A percentile compares a stretch with the other conserved stretches of the same genome.
Conservation (phyloP, 2,113 vertebrate species). For the Gavia stellata region DNA sequence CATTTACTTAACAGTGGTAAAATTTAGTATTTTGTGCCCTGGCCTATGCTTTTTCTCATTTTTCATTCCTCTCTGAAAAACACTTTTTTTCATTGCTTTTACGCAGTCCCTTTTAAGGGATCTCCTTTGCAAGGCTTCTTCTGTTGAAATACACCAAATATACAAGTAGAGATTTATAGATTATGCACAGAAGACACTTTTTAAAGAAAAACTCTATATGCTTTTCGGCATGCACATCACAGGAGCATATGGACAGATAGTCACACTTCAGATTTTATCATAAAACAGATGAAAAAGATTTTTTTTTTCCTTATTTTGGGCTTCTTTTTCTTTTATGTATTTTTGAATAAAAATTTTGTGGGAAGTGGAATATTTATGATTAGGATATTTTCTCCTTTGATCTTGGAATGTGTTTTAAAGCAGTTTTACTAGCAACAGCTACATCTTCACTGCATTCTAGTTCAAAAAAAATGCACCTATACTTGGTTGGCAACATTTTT, state of each 20-base stretch:
- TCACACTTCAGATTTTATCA: constrained; percentile 2
- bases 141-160: not conserved
- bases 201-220: not conserved
- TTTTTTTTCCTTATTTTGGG: not conserved
- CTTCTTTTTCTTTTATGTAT: not conserved
- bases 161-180: not conserved
- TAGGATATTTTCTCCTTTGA: not conserved
- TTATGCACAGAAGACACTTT: not conserved
- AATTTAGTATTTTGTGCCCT: not conserved
- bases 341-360: not conserved
- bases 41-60: not conserved
- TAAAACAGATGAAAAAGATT: not conserved
- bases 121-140: not conserved
- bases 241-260: constrained; percentile 1
- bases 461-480: not conserved
- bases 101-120: fast-evolving
- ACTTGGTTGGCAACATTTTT: not conserved
- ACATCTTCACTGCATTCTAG: not conserved
- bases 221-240: not conserved
- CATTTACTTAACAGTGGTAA: not conserved
- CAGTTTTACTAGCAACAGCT: not conserved
- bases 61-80: not conserved
- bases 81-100: not conserved
- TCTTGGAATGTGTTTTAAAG: not conserved
- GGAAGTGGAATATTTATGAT: not conserved